Conservation (phyloP, 1,140 invertebrate species). For the Melipona quadrifasciata region DNA sequence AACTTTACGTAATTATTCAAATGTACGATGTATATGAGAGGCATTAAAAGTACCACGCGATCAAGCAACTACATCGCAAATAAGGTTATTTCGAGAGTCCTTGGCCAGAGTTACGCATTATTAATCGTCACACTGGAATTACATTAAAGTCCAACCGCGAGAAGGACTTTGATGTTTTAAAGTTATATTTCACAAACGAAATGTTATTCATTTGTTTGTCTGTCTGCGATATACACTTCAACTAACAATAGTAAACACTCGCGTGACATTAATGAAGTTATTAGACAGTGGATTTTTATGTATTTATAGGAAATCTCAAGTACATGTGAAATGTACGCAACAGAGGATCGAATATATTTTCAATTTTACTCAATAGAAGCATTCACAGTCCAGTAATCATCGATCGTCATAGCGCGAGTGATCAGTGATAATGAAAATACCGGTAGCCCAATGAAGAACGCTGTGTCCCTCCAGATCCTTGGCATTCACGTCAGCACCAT, state of each 20-base stretch:
- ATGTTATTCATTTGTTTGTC: too few species aligned
- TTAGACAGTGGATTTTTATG: not conserved
- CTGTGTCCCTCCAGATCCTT: constrained; percentile 97
- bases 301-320: not conserved
- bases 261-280: not conserved
- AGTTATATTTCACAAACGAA: too few species aligned
- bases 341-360: too few species aligned
- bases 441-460: constrained; percentile 98
- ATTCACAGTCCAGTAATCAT: not conserved
- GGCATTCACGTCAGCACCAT: constrained; percentile 93
- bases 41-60: not conserved
- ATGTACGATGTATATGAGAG: not conserved
- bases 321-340: not conserved
- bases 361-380: not conserved
- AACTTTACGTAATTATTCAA: not conserved
- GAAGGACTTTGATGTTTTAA: too few species aligned
- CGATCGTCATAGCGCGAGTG: not conserved
- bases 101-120: not conserved
- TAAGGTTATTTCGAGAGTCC: not conserved
- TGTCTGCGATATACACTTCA: not conserved
- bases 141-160: not conserved
- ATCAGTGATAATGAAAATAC: constrained; percentile 81
- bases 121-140: not conserved
- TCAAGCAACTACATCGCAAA: not conserved
- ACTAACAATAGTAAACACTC: not conserved